Base-by-base conservation (phyloP, 2,888 invertebrate species). In the Eledone cirrhosa region DNA sequence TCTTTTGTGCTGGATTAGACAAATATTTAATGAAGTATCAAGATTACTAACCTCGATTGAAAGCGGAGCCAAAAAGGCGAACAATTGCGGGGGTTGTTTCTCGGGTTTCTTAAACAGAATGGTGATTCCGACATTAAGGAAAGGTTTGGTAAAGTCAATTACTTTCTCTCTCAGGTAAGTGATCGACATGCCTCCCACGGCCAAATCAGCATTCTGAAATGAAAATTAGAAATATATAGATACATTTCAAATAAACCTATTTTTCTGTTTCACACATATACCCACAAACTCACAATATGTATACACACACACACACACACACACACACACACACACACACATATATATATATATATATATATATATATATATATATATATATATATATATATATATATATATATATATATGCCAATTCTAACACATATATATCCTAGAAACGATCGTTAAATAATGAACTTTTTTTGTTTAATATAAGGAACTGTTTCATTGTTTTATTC, bases 81-180 rank as follows among this genome's bases (percentile, higher is more conserved):
- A 99, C 76, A 92, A 86, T n/a, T 89, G 87, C 94, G 94, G 84
- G 95, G 93, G 72, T 95, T 96, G 78, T 95, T 96, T 91, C 95
- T 96, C 80, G 94, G 97, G 85, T 95, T 96, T 82, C 94, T 97
- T 97, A 91, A 97, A 98, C 48, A 98, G 92, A 89, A 99, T 99
- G 31, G 97, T 96, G 81, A 98, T 98, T 48, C 98, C 98, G 22
- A 98, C 93, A 90, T 98, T 98, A 95, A 99, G 97, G 92, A 98
- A 99, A 0, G 98, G 99, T 88, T 98, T 98, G 0, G 98, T 98
- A 91, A 99, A 99, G 91, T 98, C 98, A 80, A 99, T 97, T 2
- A 98, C 95, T 78, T 95, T 95, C 90, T 98, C 98, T 27, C 99
- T 92, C 0, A 97, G 97, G 91, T 97, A 98, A 91, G 96, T 98